These are phyloP conservation scores for Drosophila affinis DNA, from an alignment of 2,888 invertebrate species.

Conservation along the genomic window DNA sequence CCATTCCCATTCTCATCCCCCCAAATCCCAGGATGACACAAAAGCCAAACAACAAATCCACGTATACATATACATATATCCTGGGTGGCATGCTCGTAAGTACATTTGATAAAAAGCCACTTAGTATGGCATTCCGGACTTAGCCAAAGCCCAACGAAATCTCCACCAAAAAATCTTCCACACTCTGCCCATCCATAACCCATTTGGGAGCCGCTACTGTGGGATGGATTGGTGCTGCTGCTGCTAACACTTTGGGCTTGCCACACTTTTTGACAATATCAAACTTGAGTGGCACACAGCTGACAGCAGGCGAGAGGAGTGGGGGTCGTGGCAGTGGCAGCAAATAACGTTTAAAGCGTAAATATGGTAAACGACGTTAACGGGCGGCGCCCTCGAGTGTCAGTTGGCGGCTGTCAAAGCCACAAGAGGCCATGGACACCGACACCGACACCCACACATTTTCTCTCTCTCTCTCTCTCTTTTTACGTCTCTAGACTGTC, in stretches of 20 bases:
- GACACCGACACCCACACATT: not conserved
- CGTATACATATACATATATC: conserved; percentile 1
- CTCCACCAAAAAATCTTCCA: conserved; percentile 7
- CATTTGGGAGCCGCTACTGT: conserved; percentile 20
- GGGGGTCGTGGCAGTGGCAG: conserved; percentile 18
- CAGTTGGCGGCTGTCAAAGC: conserved; percentile 73
- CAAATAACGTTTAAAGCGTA: conserved; percentile 75
- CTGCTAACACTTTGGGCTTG: conserved; percentile 45
- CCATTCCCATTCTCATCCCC: no score
- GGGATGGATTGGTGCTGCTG: conserved; percentile 1
- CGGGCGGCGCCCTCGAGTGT: conserved; percentile 65
- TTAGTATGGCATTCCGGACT: conserved; percentile 43
- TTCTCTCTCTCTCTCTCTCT: no score
- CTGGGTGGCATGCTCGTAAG: conserved; percentile 13
- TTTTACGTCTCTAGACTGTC: not conserved
- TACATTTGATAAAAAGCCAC: conserved; percentile 68
- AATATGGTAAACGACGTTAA: conserved; percentile 76
- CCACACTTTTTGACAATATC: conserved; percentile 57
- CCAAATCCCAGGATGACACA: conserved; percentile 29
- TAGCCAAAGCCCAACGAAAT: conserved; percentile 36
- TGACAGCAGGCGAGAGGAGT: conserved; percentile 18
- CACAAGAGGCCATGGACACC: conserved; percentile 42
- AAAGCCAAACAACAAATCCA: conserved; percentile 16
- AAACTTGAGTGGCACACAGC: conserved; percentile 53
- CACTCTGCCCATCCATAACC: conserved; percentile 34